Base-by-base conservation (phyloP, 1,140 invertebrate species). In the Uloborus diversus region DNA sequence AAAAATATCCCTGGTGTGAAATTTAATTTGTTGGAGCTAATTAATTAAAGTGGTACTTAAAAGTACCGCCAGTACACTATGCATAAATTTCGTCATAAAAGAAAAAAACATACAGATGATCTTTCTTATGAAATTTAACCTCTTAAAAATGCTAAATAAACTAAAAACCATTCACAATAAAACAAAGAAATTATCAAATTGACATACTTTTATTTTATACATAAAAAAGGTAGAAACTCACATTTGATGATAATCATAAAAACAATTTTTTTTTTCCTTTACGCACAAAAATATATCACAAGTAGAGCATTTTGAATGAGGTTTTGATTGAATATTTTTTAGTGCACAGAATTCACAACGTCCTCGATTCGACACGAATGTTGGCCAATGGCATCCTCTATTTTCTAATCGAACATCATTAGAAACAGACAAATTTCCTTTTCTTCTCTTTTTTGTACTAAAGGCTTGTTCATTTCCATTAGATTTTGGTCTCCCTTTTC, bases 401-500 rank as follows among this genome's bases (percentile, higher is more conserved):
- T 70, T 70, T 68, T 70, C 37, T 70, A 51, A 42, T 27, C 51
- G 47, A 51, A 70, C 42, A 42, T 70, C 49, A 57, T 70, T 33
- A 70, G 68, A 70, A 70, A 70, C 68, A 35, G 68, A 57, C 47
- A 70, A 37, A 70, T 70, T 70, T 70, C 37, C 68, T 70, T 25
- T 70, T 33, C 42, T 56, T 47, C 68, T 47, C 42, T 70, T 70
- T 70, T 70, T 70, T 56, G 68, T 23, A 51, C 47, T 57, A 51
- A 51, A 47, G 57, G 20, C 57, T 70, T 51, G 47, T 17, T 70
- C 51, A 33, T 42, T 53, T 51, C 20, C 68, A 70, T 57, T 42
- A 51, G 49, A 70, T 70, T 33, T 70, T 57, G 68, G 68, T 70
- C 68, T 57, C 30, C 51, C 68, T 42, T 23, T 70, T 57, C 30